These are phyloP conservation scores for Agriopis leucophaearia DNA, from an alignment of 2,888 invertebrate species.

Conservation along the genomic window DNA sequence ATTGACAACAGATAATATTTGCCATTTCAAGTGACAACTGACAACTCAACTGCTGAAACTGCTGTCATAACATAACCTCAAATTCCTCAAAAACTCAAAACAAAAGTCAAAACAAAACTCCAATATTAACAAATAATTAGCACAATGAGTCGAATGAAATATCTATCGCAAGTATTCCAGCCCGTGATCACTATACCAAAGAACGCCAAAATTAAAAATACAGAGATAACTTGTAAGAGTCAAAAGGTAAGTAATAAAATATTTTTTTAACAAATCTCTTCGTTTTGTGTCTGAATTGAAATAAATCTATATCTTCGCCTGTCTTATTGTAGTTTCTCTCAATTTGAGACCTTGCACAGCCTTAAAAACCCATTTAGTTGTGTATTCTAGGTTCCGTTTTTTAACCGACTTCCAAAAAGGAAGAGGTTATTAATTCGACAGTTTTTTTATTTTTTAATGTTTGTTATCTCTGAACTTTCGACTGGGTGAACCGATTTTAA, in stretches of 20 bases:
- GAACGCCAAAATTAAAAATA: constrained; percentile 86
- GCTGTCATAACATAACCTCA: constrained; percentile 16
- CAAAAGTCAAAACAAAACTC: neutral
- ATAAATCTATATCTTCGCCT: neutral
- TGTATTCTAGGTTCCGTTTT: too few relatives aligned
- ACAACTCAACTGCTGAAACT: too few relatives aligned
- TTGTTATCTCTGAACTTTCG: too few relatives aligned
- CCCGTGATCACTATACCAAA: constrained; percentile 89
- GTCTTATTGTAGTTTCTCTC: too few relatives aligned
- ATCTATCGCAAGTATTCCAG: constrained; percentile 90
- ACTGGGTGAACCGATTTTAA: too few relatives aligned
- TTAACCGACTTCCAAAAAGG: too few relatives aligned
- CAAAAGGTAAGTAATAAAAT: constrained; percentile 86
- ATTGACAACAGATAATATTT: neutral
- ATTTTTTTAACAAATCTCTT: too few relatives aligned
- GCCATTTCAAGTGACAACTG: too few relatives aligned
- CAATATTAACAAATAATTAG: neutral
- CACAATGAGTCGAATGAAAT: constrained; percentile 47
- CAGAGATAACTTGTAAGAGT: constrained; percentile 89
- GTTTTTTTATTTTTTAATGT: too few relatives aligned
- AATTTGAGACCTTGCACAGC: too few relatives aligned
- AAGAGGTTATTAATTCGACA: too few relatives aligned
- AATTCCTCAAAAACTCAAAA: neutral
- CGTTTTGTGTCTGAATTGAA: neutral
- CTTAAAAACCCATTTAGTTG: too few relatives aligned